Evolutionary conservation across 2,113 vertebrate species (phyloP), one percentile per base, ranked within the genome.

Genomic region (Ardeotis arabs): DNA sequence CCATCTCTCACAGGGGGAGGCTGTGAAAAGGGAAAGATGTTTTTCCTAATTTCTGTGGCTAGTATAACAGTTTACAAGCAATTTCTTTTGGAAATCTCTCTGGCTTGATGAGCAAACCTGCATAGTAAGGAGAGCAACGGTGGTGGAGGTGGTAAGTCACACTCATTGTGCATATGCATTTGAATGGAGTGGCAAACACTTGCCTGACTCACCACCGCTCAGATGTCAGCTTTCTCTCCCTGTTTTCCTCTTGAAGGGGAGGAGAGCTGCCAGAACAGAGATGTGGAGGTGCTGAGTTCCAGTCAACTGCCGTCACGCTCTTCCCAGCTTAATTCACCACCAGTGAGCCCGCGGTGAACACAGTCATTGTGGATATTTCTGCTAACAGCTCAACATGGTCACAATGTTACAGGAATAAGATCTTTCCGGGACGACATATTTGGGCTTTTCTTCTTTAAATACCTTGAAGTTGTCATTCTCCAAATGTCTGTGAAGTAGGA

Each of bases 181-280:
- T 96, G 92, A 96, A 95, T 89, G 87, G 84, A 93, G 84, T 56
- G 90, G 68, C 90, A 95, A 96, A 92, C 88, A 82, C 35, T 90
- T 64, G 73, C 89, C 76, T 96, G 95, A 97, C 87, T 97, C 96
- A 96, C 66, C 85, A 81, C 44, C 72, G 13, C 83, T 81, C 77
- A 95, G 56, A 91, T 94, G 83, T 95, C 86, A 79, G 84, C 35
- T 75, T 94, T 91, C 70, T 87, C 84, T 77, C 85, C 76, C 58
- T 95, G 75, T 95, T 95, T 95, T 78, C 90, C 90, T 72, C 29
- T 79, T 89, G 88, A 92, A 92, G 68, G 79, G 95, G 90, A 93
- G 73, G 78, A 91, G 64, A 89, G 49, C 88, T 96, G 93, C 93
- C 93, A 92, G 92, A 94, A 94, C 72, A 89, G 49, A 89, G 88